These are phyloP conservation scores for Lophotis ruficrista DNA, from an alignment of 2,113 vertebrate species.

Conservation along the genomic window DNA sequence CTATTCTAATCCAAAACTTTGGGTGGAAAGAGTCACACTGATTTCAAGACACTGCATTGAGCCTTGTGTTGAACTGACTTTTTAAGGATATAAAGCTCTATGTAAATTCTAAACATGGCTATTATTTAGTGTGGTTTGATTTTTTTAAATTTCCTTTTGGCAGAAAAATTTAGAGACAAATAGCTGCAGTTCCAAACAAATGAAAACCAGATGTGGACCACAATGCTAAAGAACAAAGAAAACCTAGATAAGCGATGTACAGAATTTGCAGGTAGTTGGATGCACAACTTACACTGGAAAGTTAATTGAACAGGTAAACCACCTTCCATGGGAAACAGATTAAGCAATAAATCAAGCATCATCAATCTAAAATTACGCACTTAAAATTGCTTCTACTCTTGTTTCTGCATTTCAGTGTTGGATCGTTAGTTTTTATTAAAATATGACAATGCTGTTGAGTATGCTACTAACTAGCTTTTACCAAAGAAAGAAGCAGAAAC, in stretches of 20 bases:
- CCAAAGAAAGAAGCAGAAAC: background rate
- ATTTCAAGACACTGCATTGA: background rate
- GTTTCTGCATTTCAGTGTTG: background rate
- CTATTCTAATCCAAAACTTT: background rate
- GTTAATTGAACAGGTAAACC: background rate
- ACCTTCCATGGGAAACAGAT: background rate
- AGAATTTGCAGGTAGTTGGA: background rate
- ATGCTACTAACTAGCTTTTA: background rate
- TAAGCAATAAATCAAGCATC: background rate
- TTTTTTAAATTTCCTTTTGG: background rate
- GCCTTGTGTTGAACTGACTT: background rate
- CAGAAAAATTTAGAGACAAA: background rate
- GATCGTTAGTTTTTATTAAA: constrained; percentile 60
- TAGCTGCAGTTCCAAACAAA: background rate
- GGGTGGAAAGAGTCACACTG: background rate
- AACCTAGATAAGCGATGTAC: background rate
- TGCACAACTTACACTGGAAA: background rate
- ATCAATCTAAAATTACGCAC: constrained; percentile 11
- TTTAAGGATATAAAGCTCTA: background rate
- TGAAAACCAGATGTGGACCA: background rate
- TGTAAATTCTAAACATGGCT: background rate
- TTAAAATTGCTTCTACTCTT: background rate
- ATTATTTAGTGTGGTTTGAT: background rate
- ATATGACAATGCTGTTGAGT: background rate
- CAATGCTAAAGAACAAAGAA: background rate